A percentile compares a stretch with the other conserved stretches of the same genome.
These are phyloP conservation scores for Mechanitis messenoides DNA, from an alignment of 2,888 invertebrate species.

Conservation along the genomic window DNA sequence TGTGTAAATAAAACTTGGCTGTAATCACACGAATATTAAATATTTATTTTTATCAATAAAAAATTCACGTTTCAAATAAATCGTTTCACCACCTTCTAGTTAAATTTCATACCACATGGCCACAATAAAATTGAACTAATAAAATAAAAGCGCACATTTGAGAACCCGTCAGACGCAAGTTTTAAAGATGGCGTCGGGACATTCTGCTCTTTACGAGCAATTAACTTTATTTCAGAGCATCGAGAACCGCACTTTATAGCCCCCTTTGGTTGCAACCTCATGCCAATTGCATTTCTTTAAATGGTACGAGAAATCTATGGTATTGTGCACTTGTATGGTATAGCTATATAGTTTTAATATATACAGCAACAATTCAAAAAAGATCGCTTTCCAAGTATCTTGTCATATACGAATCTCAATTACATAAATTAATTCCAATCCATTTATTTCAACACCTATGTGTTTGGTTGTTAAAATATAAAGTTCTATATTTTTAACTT, in stretches of 20 bases:
- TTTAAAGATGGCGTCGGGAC: constrained; percentile 37
- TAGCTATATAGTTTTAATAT: no score
- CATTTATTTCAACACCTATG: constrained; percentile 23
- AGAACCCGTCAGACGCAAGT: constrained; percentile 22
- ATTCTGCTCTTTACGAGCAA: constrained; percentile 43
- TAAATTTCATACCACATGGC: constrained; percentile 20
- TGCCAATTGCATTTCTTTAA: constrained; percentile 47
- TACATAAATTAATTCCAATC: background rate
- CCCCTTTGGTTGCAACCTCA: constrained; percentile 33
- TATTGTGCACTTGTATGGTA: constrained; percentile 29
- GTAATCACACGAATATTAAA: no score
- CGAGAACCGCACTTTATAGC: constrained; percentile 37
- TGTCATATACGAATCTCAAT: background rate
- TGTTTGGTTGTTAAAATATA: constrained; percentile 7
- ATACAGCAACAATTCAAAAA: no score
- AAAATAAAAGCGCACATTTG: constrained; percentile 26
- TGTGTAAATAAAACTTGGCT: no score
- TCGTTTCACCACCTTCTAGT: background rate
- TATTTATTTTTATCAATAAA: background rate
- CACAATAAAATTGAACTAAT: constrained; percentile 24
- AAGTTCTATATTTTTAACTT: background rate
- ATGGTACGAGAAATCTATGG: constrained; percentile 40
- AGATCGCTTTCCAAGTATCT: no score
- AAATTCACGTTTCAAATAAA: background rate
- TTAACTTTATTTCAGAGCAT: constrained; percentile 47